A percentile compares a stretch with the other conserved stretches of the same genome.
Conservation (phyloP, 2,888 invertebrate genomes). For the Harpalus rubripes region DNA sequence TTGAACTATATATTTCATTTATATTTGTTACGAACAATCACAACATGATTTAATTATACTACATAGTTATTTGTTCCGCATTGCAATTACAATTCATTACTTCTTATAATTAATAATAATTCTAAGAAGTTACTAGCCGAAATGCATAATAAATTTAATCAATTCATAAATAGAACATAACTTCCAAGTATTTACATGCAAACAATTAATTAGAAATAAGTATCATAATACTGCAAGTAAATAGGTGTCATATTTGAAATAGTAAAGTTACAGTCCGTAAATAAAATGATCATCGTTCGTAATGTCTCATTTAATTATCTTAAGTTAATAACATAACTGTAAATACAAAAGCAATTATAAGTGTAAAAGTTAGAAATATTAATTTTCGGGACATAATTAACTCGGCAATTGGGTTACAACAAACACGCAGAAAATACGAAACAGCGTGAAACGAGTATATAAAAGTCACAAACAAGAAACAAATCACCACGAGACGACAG, state of each 20-base stretch:
- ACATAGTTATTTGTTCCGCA: too few species aligned
- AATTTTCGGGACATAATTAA: conserved; percentile 36
- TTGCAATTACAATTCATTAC: too few species aligned
- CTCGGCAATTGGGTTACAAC: conserved; percentile 20
- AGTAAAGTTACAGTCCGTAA: neutral
- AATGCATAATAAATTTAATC: neutral
- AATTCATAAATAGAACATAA: neutral
- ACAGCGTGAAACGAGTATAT: neutral
- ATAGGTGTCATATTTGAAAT: neutral
- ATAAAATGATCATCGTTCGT: neutral
- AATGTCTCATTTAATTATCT: conserved; percentile 34
- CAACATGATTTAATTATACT: too few species aligned
- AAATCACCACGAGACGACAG: neutral
- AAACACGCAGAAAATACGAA: neutral
- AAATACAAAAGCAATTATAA: conserved; percentile 23
- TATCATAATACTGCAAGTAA: neutral
- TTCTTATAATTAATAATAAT: too few species aligned
- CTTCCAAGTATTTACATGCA: too few species aligned
- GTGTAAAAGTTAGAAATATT: conserved; percentile 15
- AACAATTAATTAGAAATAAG: too few species aligned
- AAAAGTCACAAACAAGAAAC: conserved; percentile 6
- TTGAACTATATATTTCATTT: too few species aligned
- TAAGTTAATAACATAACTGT: conserved; percentile 9
- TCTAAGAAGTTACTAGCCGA: neutral
- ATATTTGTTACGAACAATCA: too few species aligned